These are phyloP conservation scores for Orchesella cincta DNA, from an alignment of 1,140 invertebrate species.

Conservation along the genomic window DNA sequence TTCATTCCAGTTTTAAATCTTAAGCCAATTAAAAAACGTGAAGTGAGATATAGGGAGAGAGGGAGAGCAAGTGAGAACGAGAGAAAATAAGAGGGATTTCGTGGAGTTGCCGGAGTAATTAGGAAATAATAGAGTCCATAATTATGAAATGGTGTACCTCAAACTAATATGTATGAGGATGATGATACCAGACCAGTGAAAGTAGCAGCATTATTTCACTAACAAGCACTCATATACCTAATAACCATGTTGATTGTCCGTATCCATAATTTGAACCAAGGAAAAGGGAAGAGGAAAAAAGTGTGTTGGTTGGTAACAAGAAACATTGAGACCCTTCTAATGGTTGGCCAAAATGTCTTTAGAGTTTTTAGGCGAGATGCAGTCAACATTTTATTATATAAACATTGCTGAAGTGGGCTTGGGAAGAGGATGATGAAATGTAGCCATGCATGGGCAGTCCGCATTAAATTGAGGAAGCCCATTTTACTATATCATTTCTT, in stretches of 20 bases:
- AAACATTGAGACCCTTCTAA: background rate
- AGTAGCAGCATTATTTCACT: background rate
- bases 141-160: conserved; percentile 26
- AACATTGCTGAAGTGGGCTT: too few relatives aligned
- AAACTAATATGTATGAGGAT: conserved; percentile 25
- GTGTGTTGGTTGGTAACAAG: background rate
- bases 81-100: conserved; percentile 28
- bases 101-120: conserved; percentile 28
- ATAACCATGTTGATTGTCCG: background rate
- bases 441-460: background rate
- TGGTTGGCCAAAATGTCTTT: background rate
- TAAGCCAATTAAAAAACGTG: conserved; percentile 28
- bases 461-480: background rate
- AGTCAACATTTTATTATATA: background rate
- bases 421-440: background rate
- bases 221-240: background rate
- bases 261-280: background rate
- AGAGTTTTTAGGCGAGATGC: background rate
- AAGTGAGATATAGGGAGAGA: conserved; percentile 14
- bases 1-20: conserved; percentile 14
- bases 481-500: background rate
- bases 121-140: conserved; percentile 26
- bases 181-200: background rate
- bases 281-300: background rate
- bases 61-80: conserved; percentile 5